Percentiles rank a stretch among this genome's conserved stretches.
These are phyloP conservation scores for Petrocephalus schoutedeni DNA, from an alignment of 2,797 vertebrate species.

Conservation along the genomic window DNA sequence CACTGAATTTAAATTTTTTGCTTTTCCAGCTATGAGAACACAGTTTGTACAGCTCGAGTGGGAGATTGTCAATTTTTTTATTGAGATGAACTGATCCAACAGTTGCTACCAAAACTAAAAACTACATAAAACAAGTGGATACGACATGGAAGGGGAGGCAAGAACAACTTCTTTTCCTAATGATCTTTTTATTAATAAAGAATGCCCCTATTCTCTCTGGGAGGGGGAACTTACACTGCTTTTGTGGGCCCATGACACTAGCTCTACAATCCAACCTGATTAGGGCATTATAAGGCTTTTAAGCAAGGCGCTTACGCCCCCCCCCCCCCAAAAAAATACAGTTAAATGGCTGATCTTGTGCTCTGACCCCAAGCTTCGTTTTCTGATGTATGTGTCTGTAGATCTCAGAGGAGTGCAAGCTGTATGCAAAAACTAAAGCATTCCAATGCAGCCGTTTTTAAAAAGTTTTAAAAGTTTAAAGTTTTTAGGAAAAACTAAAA, in stretches of 20 bases:
- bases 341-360: not conserved
- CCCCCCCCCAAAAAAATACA: not conserved
- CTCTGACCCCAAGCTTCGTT: not conserved
- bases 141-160: not conserved
- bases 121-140: not conserved
- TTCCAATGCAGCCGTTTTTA: not conserved
- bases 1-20: not conserved
- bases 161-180: not conserved
- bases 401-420: not conserved
- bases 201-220: not conserved
- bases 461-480: not conserved
- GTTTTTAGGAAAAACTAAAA: too few relatives aligned
- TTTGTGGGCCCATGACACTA: not conserved
- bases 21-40: not conserved
- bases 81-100: not conserved
- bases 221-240: not conserved
- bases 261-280: not conserved
- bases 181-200: not conserved
- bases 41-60: not conserved
- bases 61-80: not conserved
- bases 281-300: not conserved
- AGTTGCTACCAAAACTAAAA: not conserved
- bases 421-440: not conserved
- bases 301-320: not conserved
- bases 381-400: not conserved